Conservation (phyloP, 2,113 vertebrate species). For the Conger conger region DNA sequence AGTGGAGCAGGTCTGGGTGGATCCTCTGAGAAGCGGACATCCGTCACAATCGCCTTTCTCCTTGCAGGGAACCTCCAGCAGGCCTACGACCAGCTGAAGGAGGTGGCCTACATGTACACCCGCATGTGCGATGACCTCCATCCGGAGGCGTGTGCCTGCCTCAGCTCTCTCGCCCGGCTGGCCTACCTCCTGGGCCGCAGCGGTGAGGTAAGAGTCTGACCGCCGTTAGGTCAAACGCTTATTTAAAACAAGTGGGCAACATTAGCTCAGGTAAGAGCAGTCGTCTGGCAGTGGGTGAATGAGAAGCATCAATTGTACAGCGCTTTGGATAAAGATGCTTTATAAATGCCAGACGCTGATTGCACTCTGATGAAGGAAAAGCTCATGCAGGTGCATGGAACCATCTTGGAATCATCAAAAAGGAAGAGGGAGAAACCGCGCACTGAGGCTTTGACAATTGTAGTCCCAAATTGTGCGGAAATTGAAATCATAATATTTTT, state of each 20-base stretch:
- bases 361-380: no score
- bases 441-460: no score
- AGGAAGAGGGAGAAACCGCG: no score
- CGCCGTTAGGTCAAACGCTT: neutral
- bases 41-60: neutral
- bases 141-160: conserved; percentile 70
- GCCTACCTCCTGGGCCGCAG: conserved; percentile 63
- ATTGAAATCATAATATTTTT: no score
- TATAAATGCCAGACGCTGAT: no score
- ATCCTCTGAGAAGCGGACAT: neutral
- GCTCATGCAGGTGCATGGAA: no score
- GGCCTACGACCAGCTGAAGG: conserved; percentile 70
- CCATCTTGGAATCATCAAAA: no score
- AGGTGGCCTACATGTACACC: conserved; percentile 69
- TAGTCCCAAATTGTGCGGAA: no score
- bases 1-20: neutral
- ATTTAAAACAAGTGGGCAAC: neutral
- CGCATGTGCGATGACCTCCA: conserved; percentile 73
- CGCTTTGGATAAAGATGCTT: no score
- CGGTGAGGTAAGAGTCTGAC: conserved; percentile 36
- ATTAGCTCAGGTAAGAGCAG: no score
- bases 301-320: no score
- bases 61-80: conserved; percentile 68
- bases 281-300: no score
- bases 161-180: conserved; percentile 68